Conservation (phyloP, 1,140 invertebrate genomes). For the Wiebesia pumilae region DNA sequence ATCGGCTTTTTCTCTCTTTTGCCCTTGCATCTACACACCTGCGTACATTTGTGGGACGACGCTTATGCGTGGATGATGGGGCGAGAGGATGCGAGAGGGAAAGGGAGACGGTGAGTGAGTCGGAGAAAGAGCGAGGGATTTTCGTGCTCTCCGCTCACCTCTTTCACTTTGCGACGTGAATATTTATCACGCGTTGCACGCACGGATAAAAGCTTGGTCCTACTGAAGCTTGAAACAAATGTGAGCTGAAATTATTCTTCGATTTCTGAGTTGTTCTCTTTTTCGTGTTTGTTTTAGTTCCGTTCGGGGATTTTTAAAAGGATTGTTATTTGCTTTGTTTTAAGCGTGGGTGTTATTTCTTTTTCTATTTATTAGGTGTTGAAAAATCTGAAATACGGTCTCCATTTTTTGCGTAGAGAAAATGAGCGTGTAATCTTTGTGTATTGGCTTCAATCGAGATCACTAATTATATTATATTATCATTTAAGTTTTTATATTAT, state of each 20-base stretch:
- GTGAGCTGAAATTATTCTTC: constrained; percentile 40
- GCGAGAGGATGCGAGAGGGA: background rate
- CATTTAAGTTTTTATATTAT: too few relatives aligned
- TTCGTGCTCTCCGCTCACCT: background rate
- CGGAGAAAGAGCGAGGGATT: background rate
- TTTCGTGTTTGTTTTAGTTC: background rate
- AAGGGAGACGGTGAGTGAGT: background rate
- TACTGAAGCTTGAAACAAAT: constrained; percentile 7
- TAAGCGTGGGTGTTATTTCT: background rate
- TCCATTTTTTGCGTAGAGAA: background rate
- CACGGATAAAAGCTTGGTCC: constrained; percentile 33
- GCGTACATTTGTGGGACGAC: background rate
- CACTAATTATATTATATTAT: too few relatives aligned
- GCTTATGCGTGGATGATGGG: background rate
- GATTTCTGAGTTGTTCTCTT: background rate
- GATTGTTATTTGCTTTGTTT: constrained; percentile 16
- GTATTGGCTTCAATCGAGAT: too few relatives aligned
- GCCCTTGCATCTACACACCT: background rate
- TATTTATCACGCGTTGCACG: constrained; percentile 39
- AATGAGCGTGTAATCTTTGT: too few relatives aligned
- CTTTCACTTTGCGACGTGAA: constrained; percentile 41
- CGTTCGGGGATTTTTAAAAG: constrained; percentile 14
- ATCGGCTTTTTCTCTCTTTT: background rate
- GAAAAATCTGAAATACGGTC: background rate
- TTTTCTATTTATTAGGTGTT: background rate